Percentiles rank a stretch among this genome's conserved stretches.
Evolutionary conservation across 2,888 invertebrate species (phyloP).

Genomic region (Agrilus mali): DNA sequence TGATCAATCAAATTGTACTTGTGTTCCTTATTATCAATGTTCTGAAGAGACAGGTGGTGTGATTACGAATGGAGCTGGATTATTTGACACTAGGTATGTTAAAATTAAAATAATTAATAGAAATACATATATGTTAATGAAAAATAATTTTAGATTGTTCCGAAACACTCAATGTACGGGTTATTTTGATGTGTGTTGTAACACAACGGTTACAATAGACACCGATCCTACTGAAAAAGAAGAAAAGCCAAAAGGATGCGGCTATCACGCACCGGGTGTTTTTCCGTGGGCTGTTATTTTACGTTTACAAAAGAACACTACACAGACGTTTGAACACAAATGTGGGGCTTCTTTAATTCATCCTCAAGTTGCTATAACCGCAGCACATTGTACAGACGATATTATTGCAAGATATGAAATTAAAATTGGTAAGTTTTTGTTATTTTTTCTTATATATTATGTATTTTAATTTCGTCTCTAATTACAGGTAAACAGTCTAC

Average conservation of each 20-base stretch:
- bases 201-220: constrained; percentile 17
- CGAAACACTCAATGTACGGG: constrained; percentile 29
- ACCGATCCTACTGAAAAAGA: constrained; percentile 17
- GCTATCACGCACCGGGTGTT: constrained; percentile 57
- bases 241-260: constrained; percentile 38
- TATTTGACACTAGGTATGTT: constrained; percentile 9
- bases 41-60: constrained; percentile 6
- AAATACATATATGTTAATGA: no score
- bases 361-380: constrained; percentile 55
- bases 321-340: constrained; percentile 42
- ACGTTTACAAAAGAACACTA: constrained; percentile 38
- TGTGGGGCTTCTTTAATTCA: constrained; percentile 68
- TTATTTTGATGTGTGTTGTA: constrained; percentile 41
- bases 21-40: constrained; percentile 12
- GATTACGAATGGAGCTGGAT: constrained; percentile 6
- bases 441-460: constrained; percentile 49
- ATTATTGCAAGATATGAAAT: constrained; percentile 14
- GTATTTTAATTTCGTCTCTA: constrained; percentile 49
- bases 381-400: constrained; percentile 53
- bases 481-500: constrained; percentile 44
- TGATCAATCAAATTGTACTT: constrained; percentile 4
- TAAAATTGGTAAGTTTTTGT: constrained; percentile 8
- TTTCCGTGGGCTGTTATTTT: constrained; percentile 70
- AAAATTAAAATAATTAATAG: no score
- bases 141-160: constrained; percentile 1